Percentiles rank a stretch among this genome's conserved stretches.
Evolutionary conservation across 2,797 vertebrate genomes (phyloP).

Genomic region (Orestias chungarensis): DNA sequence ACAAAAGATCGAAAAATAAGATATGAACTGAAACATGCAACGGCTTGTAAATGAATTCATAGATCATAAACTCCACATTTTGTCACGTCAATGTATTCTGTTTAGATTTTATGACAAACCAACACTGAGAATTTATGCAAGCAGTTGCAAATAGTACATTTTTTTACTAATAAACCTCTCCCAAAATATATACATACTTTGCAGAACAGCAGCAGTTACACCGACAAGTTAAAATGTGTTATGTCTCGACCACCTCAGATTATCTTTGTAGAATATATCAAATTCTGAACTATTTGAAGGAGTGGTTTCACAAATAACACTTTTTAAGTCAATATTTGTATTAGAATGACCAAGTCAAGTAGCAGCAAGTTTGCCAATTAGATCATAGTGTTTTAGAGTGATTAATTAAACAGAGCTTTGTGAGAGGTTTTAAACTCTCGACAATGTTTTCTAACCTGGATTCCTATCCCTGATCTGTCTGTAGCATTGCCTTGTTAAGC

Average conservation of each 20-base stretch:
- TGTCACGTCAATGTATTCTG: background rate
- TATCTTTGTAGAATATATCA: no score
- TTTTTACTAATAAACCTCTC: no score
- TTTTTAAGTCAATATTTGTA: no score
- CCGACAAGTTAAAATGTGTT: no score
- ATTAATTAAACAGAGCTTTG: background rate
- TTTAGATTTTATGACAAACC: background rate
- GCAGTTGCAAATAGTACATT: background rate
- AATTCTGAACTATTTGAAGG: no score
- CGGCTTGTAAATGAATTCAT: conserved; percentile 3
- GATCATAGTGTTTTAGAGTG: background rate
- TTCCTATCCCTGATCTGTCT: background rate
- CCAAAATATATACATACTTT: no score
- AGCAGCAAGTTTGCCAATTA: no score
- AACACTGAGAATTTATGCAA: background rate
- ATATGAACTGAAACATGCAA: conserved; percentile 58
- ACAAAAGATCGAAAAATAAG: conserved; percentile 53
- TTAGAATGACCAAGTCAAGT: no score
- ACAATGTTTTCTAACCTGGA: background rate
- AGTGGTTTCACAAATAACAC: no score
- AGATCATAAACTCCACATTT: background rate
- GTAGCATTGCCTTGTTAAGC: background rate
- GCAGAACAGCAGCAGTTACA: no score
- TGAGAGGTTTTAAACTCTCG: background rate
- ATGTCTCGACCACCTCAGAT: no score